These are phyloP conservation scores for Danio jaintianensis DNA, from an alignment of 2,797 vertebrate species.

Conservation along the genomic window DNA sequence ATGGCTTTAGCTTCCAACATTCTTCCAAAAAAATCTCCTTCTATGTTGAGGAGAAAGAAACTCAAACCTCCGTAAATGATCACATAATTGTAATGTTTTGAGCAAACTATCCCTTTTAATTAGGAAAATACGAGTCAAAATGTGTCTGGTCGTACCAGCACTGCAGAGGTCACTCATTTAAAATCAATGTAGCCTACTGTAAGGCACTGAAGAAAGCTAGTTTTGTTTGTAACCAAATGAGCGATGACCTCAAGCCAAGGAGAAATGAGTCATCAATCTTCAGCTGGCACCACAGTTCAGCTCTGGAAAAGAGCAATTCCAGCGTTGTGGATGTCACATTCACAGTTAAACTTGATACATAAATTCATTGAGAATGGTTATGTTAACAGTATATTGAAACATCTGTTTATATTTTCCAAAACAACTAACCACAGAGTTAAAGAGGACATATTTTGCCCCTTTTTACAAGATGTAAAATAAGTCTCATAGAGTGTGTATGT, in stretches of 20 bases:
- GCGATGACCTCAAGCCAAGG: slow-evolving; percentile 48
- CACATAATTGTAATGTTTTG: too few species aligned
- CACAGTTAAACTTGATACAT: too few species aligned
- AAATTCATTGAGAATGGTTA: too few species aligned
- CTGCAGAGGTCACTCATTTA: slow-evolving; percentile 5
- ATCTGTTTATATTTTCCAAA: too few species aligned
- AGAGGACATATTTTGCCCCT: too few species aligned
- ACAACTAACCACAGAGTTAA: too few species aligned
- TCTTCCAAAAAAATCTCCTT: background rate
- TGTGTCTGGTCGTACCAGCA: slow-evolving; percentile 24
- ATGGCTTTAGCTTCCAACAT: background rate
- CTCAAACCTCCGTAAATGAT: too few species aligned
- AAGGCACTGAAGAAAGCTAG: slow-evolving; percentile 39
- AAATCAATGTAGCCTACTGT: slow-evolving; percentile 39
- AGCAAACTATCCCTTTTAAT: background rate
- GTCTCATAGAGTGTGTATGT: too few species aligned
- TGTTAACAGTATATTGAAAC: too few species aligned
- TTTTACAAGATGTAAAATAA: too few species aligned
- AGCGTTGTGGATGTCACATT: too few species aligned
- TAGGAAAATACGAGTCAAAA: background rate
- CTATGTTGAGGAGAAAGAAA: too few species aligned
- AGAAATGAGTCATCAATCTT: slow-evolving; percentile 62
- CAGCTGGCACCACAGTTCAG: slow-evolving; percentile 11
- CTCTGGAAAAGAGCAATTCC: slow-evolving; percentile 33
- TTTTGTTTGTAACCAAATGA: slow-evolving; percentile 42